Evolutionary conservation across 2,888 invertebrate genomes (phyloP), one percentile per base, ranked within the genome.

Genomic region (Idaea straminata): DNA sequence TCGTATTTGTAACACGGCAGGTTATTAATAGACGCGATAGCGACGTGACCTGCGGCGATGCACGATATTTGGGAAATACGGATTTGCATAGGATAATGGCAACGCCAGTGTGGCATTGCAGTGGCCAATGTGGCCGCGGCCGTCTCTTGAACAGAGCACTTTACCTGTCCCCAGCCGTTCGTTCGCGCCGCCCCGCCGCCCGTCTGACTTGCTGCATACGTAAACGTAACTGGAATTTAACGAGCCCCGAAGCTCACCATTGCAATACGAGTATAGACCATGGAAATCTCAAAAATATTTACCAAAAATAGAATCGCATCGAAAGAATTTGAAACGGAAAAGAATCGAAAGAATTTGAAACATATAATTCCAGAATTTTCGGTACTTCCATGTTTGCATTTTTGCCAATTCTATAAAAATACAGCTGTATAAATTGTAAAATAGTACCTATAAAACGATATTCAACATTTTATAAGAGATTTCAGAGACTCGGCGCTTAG

Each of bases 41-140:
- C 86, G 81, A 84, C 81, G 85, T 85, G 83, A 86, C 88, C 87
- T 85, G 88, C 87, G 88, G 90, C 86, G 76, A 75, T 81, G 83
- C 86, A 86, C 86, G 89, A 86, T 90, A 88, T 91, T 91, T 89
- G 85, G 88, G 85, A 85, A 89, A 90, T 88, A 86, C 88, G 89
- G 88, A 90, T 92, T 91, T 91, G 91, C 91, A 91, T 91, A 89
- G 89, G 87, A 88, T 91, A 90, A 92, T 92, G 83, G 87, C 79
- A 77, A 79, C 76, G 77, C 79, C 59, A 77, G 74, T 76, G 75
- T 75, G 66, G 72, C 74, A 71, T 72, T 82, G 82, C 83, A 81
- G 73, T 76, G 74, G 73, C 78, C 83, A 81, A 80, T 80, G 81
- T 80, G 81, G 77, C 77, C 77, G 73, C 73, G 74, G 38, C 73